A percentile compares a stretch with the other conserved stretches of the same genome.
Evolutionary conservation across 2,113 vertebrate species (phyloP).

Genomic region (Serilophus lunatus): DNA sequence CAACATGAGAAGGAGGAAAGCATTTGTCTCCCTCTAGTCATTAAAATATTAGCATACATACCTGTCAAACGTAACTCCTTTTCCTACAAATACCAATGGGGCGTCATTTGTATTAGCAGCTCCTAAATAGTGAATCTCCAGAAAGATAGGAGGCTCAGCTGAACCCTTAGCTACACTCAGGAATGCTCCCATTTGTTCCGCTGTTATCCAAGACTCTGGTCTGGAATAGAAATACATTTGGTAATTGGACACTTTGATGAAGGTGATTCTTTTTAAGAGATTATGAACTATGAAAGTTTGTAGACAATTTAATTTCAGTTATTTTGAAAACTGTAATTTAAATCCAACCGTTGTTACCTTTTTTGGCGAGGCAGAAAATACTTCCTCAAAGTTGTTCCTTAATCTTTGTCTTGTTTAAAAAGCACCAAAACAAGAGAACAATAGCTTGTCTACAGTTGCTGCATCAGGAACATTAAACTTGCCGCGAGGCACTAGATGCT

Average conservation of each 20-base stretch:
- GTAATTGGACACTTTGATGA: neutral
- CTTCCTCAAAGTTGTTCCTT: neutral
- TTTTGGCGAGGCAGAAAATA: neutral
- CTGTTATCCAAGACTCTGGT: conserved; percentile 86
- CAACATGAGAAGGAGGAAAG: neutral
- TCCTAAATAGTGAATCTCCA: conserved; percentile 92
- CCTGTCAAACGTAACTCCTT: conserved; percentile 98
- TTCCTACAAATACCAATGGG: conserved; percentile 90
- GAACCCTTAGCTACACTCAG: conserved; percentile 94
- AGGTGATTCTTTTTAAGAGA: neutral
- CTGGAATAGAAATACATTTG: conserved; percentile 49
- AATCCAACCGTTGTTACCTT: neutral
- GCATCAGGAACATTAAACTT: neutral
- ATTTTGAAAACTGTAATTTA: neutral
- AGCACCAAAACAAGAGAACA: neutral
- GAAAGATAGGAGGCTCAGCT: conserved; percentile 90
- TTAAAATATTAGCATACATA: conserved; percentile 27
- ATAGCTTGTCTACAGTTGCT: neutral
- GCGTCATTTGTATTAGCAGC: conserved; percentile 67
- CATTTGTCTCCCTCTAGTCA: neutral
- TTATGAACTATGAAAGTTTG: neutral
- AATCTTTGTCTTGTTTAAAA: neutral
- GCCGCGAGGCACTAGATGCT: neutral
- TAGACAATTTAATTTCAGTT: neutral
- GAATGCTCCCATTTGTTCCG: conserved; percentile 92